Base-by-base conservation (phyloP, 2,113 vertebrate species). In the Pseudorhombus dupliciocellatus region DNA sequence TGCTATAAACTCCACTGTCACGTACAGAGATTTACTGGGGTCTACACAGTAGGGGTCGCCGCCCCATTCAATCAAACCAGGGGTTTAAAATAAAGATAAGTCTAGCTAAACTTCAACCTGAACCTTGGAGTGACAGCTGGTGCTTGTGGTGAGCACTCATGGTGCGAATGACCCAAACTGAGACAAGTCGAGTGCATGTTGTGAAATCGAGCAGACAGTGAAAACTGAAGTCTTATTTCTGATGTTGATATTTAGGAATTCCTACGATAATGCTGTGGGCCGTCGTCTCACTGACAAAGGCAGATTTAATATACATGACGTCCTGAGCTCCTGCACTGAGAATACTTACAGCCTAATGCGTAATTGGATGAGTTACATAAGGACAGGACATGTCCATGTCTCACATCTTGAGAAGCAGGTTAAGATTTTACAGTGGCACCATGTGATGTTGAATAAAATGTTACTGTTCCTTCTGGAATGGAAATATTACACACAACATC, bases 351-450 rank as follows among this genome's bases (percentile, higher is more conserved):
- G 34, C 20, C 21, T 65, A 61, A 69, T 61, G 24, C 22, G 52
- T 55, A 63, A 74, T 34, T 25, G 10, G 10, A 30, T 20, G 18
- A 21, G 55, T 77, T 68, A 71, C 46, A 63, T 54, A 48, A 51
- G 18, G 5, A 9, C 4, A 21, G 40, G 24, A 12, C 16, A 4
- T 37, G 2, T 24, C 25, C 30, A 4, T 60, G 28, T 50, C 21
- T 55, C 24, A 63, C 0, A 0, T 34, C 31, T 34, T 37, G 25
- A n/a, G n/a, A n/a, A n/a, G n/a, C 8, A 52, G 2, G 10, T 44
- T 14, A 54, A 65, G 9, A 73, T 37, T 59, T 40, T 40, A 60
- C n/a, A 42, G 1, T 34, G 11, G n/a, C 28, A 31, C 6, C n/a
- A 8, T 28, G 21, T 58, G 11, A 22, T 37, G 55, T 1, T 57